Conservation (phyloP, 2,888 invertebrate species). For the Cyclophora albipunctata region DNA sequence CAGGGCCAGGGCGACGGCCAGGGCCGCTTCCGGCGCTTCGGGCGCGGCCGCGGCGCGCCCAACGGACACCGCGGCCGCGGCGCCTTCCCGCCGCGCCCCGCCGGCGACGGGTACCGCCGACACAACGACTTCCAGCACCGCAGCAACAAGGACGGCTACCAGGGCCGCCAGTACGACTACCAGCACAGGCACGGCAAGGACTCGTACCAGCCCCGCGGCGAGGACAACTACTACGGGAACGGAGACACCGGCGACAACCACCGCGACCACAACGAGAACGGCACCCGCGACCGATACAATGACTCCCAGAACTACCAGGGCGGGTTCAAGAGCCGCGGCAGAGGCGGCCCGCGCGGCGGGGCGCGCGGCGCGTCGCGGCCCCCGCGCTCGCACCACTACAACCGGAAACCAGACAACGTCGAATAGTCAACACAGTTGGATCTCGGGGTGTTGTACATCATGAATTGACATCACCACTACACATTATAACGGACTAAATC, state of each 20-base stretch:
- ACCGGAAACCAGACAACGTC: slow-evolving; percentile 54
- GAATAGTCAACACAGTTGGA: slow-evolving; percentile 36
- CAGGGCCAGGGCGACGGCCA: slow-evolving; percentile 65
- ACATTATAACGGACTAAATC: slow-evolving; percentile 58
- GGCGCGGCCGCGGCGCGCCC: slow-evolving; percentile 53
- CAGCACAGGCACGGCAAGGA: slow-evolving; percentile 51
- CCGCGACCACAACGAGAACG: slow-evolving; percentile 60
- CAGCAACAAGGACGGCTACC: slow-evolving; percentile 50
- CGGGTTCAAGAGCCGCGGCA: slow-evolving; percentile 73
- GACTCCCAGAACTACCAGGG: slow-evolving; percentile 68
- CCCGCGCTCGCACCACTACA: slow-evolving; percentile 46
- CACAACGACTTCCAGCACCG: slow-evolving; percentile 51
- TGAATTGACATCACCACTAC: slow-evolving; percentile 25
- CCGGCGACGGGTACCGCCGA: slow-evolving; percentile 48
- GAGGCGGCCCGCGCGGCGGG: slow-evolving; percentile 56
- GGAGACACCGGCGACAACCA: slow-evolving; percentile 59
- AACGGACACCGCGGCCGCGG: slow-evolving; percentile 63
- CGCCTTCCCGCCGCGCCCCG: slow-evolving; percentile 43
- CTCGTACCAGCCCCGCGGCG: slow-evolving; percentile 40
- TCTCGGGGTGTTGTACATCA: slow-evolving; percentile 24
- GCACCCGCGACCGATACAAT: slow-evolving; percentile 68
- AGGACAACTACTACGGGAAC: slow-evolving; percentile 57
- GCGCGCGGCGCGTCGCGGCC: slow-evolving; percentile 34
- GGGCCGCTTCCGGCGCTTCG: slow-evolving; percentile 50
- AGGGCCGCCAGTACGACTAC: slow-evolving; percentile 51